Conservation (phyloP, 37 sponge, comb jelly and placozoan species). For the Axinella damicornis region DNA sequence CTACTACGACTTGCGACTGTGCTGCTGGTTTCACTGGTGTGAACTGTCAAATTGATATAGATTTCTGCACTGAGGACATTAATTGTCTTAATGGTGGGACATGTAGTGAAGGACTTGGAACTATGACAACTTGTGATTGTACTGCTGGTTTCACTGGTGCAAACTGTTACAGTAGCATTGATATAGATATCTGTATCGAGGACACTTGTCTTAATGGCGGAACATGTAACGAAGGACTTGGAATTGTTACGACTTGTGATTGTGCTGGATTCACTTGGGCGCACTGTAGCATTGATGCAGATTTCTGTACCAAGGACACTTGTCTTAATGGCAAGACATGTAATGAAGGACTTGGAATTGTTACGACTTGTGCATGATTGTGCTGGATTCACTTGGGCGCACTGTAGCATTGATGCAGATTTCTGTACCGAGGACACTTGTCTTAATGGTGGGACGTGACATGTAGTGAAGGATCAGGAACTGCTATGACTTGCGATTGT, state of each 20-base stretch:
- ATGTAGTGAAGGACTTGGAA: too few relatives aligned
- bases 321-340: too few relatives aligned
- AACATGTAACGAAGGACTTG: too few relatives aligned
- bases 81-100: too few relatives aligned
- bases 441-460: constrained; percentile 63
- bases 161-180: constrained; percentile 25
- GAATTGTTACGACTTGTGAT: too few relatives aligned
- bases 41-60: constrained; percentile 28
- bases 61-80: not conserved
- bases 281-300: constrained; percentile 28
- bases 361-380: constrained; percentile 40
- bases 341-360: too few relatives aligned
- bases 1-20: too few relatives aligned
- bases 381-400: constrained; percentile 3
- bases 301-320: too few relatives aligned
- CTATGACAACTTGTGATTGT: constrained; percentile 35
- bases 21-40: constrained; percentile 14
- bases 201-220: too few relatives aligned
- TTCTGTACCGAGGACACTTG: constrained; percentile 4
- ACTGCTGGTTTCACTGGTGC: constrained; percentile 33
- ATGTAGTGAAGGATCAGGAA: constrained; percentile 56
- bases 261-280: constrained; percentile 1
- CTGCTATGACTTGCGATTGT: constrained; percentile 29
- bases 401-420: constrained; percentile 17
- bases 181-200: too few relatives aligned